phyloP scores from a whole-genome alignment of 53 echinoderm and acorn worm species.

The Arbacia lixula region DNA sequence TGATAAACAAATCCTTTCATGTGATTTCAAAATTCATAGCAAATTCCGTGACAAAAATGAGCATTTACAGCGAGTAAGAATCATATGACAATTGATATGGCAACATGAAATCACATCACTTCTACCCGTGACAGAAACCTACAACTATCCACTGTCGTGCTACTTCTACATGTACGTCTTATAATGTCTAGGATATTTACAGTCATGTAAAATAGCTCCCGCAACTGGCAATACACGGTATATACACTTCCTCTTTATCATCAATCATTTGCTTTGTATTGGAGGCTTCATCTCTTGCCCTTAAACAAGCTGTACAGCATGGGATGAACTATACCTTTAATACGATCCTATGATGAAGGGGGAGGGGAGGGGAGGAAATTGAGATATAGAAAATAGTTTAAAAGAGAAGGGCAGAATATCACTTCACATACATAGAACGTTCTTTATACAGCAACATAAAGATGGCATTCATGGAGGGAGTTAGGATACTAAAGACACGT shows the following conservation, averaged over 20 bases:
- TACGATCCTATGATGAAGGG: too few species aligned
- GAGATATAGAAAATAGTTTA: not conserved
- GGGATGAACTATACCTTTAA: too few species aligned
- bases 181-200: slow-evolving; percentile 47
- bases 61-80: too few species aligned
- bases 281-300: not conserved
- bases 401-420: not conserved
- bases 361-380: not conserved
- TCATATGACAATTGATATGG: not conserved
- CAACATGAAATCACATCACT: slow-evolving; percentile 12
- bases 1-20: too few species aligned
- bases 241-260: not conserved
- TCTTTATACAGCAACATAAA: too few species aligned
- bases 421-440: too few species aligned
- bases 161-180: slow-evolving; percentile 20
- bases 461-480: too few species aligned
- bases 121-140: slow-evolving; percentile 40
- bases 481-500: too few species aligned
- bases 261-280: not conserved
- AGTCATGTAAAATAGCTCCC: slow-evolving; percentile 48
- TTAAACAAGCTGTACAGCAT: not conserved
- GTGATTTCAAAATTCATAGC: too few species aligned
- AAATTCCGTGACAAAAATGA: too few species aligned
- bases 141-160: slow-evolving; percentile 26
- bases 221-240: slow-evolving; percentile 32